These are phyloP conservation scores for Diploscapter pachys DNA, from an alignment of 1,140 invertebrate species.

Conservation along the genomic window DNA sequence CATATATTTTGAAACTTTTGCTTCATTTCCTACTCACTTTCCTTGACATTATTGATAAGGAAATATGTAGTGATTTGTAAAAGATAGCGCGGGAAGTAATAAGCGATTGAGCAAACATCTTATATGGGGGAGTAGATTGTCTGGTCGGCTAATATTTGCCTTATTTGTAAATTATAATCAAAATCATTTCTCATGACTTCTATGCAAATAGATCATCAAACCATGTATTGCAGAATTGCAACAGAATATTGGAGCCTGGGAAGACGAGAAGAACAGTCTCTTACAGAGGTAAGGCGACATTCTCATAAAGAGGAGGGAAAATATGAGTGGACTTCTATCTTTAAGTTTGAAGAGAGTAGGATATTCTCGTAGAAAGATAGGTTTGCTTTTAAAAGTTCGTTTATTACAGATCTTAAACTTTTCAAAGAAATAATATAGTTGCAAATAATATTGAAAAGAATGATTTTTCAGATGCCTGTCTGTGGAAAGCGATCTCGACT, in stretches of 20 bases:
- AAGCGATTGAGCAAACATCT: too few species aligned
- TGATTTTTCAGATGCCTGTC: conserved; percentile 28
- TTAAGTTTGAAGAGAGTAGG: conserved; percentile 17
- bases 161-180: too few species aligned
- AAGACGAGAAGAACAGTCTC: conserved; percentile 25
- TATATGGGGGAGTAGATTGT: too few species aligned
- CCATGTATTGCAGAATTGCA: conserved; percentile 16
- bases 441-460: not conserved
- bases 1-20: too few species aligned
- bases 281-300: conserved; percentile 13
- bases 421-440: not conserved
- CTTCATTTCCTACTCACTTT: too few species aligned
- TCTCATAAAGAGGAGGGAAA: conserved; percentile 5
- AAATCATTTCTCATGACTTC: too few species aligned
- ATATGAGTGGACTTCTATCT: not conserved
- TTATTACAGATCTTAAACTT: not conserved
- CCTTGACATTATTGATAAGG: too few species aligned
- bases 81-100: too few species aligned
- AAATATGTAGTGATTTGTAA: too few species aligned
- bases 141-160: too few species aligned
- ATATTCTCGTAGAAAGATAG: conserved; percentile 16
- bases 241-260: conserved; percentile 17
- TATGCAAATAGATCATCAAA: too few species aligned
- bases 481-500: conserved; percentile 39
- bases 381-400: not conserved